Evolutionary conservation across 2,113 vertebrate genomes (phyloP), one percentile per base, ranked within the genome.

Genomic region (Atlantisia rogersi): DNA sequence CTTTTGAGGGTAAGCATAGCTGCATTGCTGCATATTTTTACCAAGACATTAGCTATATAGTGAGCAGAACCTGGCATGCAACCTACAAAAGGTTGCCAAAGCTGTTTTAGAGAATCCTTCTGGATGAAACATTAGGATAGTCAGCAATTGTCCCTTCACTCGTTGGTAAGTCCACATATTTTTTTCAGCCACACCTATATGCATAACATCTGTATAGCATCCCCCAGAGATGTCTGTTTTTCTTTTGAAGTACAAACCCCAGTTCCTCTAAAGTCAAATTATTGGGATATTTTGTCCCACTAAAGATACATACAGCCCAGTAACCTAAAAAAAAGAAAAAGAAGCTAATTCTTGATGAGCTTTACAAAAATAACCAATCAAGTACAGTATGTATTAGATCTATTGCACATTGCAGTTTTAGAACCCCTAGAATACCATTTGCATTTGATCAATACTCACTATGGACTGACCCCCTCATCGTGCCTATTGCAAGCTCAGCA

Each of bases 271-370:
- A 83, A 88, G 14, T 50, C 59, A 87, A 89, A 77, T 56, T 40
- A 86, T 0, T 0, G 0, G 17, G 80, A 10, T 86, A 67, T 56
- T 94, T 67, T 37, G 29, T 40, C 24, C 10, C 6, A 46, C 63
- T 90, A 62, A 63, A 68, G 76, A 46, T 7, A 87, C 62, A 19
- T 18, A 19, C 17, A 9, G 17, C 3, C 1, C 40, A 95, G 42
- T 16, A 55, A 55, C 7, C 19, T 44, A 50, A 82, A 87, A 82
- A 46, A 44, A 42, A 44, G 46, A 82, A 87, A 82, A 46, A 44
- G 16, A 44, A 44, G 74, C 39, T 60, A 78, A 1, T 25, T 82
- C 69, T 83, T 86, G 35, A 88, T 58, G 44, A 70, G 70, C 70
- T 78, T 95, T 71, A 76, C 58, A 60, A 81, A 71, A 77, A 48